These are phyloP conservation scores for Pemphredon lugubris DNA, from an alignment of 2,888 invertebrate species.

Conservation along the genomic window DNA sequence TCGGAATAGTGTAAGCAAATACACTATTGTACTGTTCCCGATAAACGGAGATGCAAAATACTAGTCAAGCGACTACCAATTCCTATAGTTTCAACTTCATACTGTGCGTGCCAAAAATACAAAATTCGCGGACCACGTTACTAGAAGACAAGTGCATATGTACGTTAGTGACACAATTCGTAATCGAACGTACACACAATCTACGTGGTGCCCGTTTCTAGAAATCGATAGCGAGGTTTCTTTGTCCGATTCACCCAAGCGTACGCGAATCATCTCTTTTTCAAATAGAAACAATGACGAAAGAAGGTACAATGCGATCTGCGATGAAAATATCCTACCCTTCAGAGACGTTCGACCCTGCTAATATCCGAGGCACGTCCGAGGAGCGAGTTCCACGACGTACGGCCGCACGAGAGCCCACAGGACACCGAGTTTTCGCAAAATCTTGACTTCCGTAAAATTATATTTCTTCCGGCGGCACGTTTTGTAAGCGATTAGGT, in stretches of 20 bases:
- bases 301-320: neutral
- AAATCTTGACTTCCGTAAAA: slow-evolving; percentile 1
- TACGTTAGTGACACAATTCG: slow-evolving; percentile 4
- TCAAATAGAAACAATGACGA: neutral
- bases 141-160: too few species aligned
- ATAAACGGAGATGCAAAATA: neutral
- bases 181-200: slow-evolving; percentile 14
- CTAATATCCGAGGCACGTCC: slow-evolving; percentile 47
- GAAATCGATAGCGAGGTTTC: slow-evolving; percentile 38
- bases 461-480: slow-evolving; percentile 4
- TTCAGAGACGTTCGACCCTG: slow-evolving; percentile 16
- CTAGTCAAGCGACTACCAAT: neutral
- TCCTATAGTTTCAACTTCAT: too few species aligned
- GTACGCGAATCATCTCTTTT: neutral
- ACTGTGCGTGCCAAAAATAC: too few species aligned
- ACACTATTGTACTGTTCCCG: neutral
- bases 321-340: slow-evolving; percentile 36
- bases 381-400: slow-evolving; percentile 11
- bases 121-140: too few species aligned
- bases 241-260: neutral
- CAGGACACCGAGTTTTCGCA: slow-evolving; percentile 7
- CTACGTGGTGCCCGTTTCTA: slow-evolving; percentile 13
- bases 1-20: neutral
- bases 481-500: slow-evolving; percentile 16
- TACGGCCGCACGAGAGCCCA: slow-evolving; percentile 13